Conservation (phyloP, 2,888 invertebrate genomes). For the Hydroisotoma schaefferi region DNA sequence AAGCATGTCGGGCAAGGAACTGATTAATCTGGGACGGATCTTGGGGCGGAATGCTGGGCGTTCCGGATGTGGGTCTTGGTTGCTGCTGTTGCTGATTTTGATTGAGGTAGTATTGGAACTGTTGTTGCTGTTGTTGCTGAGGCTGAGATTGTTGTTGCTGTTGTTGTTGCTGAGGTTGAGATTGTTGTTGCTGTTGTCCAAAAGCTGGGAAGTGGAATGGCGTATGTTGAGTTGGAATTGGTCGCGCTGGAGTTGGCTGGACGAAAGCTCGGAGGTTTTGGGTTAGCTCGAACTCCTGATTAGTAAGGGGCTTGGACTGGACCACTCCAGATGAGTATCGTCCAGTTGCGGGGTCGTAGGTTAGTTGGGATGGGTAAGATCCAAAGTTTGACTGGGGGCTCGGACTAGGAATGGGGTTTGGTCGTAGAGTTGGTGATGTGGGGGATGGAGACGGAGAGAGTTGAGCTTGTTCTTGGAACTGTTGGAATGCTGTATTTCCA, state of each 20-base stretch:
- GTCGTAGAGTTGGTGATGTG: conserved; percentile 52
- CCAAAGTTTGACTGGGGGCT: conserved; percentile 33
- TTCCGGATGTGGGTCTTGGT: conserved; percentile 8
- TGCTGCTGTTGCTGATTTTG: conserved; percentile 18
- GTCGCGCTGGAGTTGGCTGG: conserved; percentile 55
- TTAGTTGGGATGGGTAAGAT: conserved; percentile 71
- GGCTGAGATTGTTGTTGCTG: conserved; percentile 50
- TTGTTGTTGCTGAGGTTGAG: conserved; percentile 45
- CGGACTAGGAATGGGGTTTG: not conserved
- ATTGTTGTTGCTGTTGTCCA: conserved; percentile 24
- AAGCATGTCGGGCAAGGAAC: conserved; percentile 30
- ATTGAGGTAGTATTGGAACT: conserved; percentile 3
- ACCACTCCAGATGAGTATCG: conserved; percentile 74
- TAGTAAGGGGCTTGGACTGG: conserved; percentile 62
- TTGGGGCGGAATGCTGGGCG: conserved; percentile 5
- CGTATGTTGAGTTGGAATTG: not conserved
- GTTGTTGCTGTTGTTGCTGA: conserved; percentile 15
- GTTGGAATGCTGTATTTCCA: conserved; percentile 26
- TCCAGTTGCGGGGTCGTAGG: conserved; percentile 71
- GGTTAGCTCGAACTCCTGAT: conserved; percentile 66
- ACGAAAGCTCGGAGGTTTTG: conserved; percentile 73
- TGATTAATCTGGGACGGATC: conserved; percentile 28
- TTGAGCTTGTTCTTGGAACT: conserved; percentile 28
- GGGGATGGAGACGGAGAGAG: conserved; percentile 48
- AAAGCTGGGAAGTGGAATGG: conserved; percentile 26